Conservation (phyloP, 2,113 vertebrate genomes). For the Pelusios castaneus region DNA sequence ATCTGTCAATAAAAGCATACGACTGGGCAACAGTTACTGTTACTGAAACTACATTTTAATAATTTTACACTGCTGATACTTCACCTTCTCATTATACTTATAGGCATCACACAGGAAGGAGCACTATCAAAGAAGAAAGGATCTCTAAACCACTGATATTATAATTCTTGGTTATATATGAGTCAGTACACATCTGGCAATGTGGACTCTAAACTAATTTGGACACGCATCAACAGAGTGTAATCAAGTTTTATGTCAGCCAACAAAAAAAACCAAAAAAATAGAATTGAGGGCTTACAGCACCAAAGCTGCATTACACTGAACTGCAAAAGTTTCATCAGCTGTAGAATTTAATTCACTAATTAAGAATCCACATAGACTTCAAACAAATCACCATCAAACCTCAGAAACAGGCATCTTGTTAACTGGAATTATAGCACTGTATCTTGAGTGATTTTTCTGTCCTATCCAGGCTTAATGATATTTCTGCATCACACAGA, state of each 20-base stretch:
- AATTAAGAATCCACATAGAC: neutral
- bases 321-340: neutral
- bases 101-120: neutral
- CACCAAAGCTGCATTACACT: neutral
- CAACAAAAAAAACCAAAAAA: slow-evolving; percentile 19
- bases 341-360: neutral
- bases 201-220: slow-evolving; percentile 37
- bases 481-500: neutral
- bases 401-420: neutral
- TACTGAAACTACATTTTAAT: neutral
- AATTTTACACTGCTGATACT: neutral
- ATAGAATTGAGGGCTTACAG: neutral
- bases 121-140: neutral
- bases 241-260: slow-evolving; percentile 31
- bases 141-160: neutral
- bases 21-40: neutral
- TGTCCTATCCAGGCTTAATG: neutral
- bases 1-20: neutral
- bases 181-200: slow-evolving; percentile 8
- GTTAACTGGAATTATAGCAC: neutral
- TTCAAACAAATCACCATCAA: neutral
- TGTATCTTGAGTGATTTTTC: neutral
- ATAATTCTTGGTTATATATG: neutral
- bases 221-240: slow-evolving; percentile 15
- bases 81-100: neutral